Evolutionary conservation across 2,888 invertebrate genomes (phyloP).

Genomic region (Campaea margaritaria): DNA sequence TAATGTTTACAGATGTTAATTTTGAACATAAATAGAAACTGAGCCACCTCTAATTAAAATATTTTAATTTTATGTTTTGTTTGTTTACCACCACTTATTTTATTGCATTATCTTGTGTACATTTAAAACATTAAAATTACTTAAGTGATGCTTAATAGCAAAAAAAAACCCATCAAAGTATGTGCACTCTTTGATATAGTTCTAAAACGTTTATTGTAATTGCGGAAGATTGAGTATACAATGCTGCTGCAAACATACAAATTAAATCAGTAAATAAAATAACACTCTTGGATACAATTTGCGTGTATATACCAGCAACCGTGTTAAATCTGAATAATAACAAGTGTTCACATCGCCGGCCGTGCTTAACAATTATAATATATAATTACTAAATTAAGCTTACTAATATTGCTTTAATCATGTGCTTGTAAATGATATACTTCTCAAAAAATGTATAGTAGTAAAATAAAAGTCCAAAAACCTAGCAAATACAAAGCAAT

Average conservation of each 20-base stretch:
- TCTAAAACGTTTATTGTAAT: too few relatives aligned
- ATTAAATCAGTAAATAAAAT: constrained; percentile 27
- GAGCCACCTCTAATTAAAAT: too few relatives aligned
- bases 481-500: constrained; percentile 31
- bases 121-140: too few relatives aligned
- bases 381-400: constrained; percentile 15
- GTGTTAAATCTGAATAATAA: constrained; percentile 58
- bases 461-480: constrained; percentile 13
- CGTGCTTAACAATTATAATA: constrained; percentile 46
- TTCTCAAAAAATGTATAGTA: constrained; percentile 12
- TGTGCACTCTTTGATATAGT: too few relatives aligned
- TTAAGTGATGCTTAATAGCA: too few relatives aligned
- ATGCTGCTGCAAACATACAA: background rate
- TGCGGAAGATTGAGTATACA: constrained; percentile 21
- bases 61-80: too few relatives aligned
- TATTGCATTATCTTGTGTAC: too few relatives aligned
- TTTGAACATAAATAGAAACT: too few relatives aligned
- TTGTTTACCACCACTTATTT: too few relatives aligned
- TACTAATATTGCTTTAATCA: constrained; percentile 47
- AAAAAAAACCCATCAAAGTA: too few relatives aligned
- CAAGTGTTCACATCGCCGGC: constrained; percentile 56
- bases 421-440: constrained; percentile 23
- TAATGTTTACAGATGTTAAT: too few relatives aligned
- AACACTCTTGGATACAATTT: constrained; percentile 29
- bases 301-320: constrained; percentile 47